phyloP scores from a whole-genome alignment of 2,113 vertebrate species.

The Hemiscyllium ocellatum region DNA sequence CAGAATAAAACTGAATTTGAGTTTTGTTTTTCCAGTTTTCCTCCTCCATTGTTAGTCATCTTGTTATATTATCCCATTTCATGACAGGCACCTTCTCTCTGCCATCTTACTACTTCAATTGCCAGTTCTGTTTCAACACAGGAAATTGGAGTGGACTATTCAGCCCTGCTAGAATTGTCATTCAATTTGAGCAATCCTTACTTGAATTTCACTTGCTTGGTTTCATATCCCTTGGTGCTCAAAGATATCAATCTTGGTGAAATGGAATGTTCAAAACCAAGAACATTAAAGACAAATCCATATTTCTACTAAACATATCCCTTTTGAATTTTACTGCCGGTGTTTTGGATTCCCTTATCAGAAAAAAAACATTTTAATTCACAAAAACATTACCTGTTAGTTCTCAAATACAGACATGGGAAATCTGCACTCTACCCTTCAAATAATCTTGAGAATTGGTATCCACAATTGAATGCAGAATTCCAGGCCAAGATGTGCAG shows the following conservation, averaged over 20 bases:
- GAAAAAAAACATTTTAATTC: neutral
- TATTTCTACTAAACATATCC: neutral
- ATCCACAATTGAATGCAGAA: neutral
- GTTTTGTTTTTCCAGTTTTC: neutral
- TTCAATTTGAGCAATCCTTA: neutral
- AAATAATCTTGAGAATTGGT: neutral
- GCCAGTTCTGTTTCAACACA: neutral
- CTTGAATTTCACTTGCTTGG: neutral
- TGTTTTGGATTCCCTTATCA: neutral
- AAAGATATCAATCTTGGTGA: neutral
- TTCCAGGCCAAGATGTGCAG: neutral
- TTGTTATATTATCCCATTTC: neutral
- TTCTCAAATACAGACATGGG: neutral
- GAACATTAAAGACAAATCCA: neutral
- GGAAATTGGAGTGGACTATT: neutral
- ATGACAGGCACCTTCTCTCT: neutral
- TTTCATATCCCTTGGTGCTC: neutral
- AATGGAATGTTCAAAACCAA: neutral
- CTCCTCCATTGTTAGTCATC: neutral
- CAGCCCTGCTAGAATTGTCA: neutral
- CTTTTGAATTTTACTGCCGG: neutral
- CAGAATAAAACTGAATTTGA: neutral
- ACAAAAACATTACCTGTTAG: neutral
- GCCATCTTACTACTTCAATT: neutral
- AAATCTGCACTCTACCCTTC: neutral